Evolutionary conservation across 1,140 invertebrate species (phyloP), one percentile per base, ranked within the genome.

Genomic region (Hyles vespertilio): DNA sequence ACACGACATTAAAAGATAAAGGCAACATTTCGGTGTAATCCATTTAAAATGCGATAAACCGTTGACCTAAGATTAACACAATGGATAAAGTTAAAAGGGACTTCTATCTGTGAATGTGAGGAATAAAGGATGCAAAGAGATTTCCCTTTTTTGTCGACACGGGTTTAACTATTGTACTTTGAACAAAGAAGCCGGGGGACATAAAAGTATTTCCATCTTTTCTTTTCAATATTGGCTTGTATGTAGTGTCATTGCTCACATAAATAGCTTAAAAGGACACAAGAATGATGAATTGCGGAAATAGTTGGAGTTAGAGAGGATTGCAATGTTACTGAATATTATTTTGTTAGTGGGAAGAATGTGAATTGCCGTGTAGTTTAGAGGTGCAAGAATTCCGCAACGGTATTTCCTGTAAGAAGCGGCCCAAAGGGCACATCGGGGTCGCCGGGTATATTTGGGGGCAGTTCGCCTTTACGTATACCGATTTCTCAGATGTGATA

Each of bases 41-140:
- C 71, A 67, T 73, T 78, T 71, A 70, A 75, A 56, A 70, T 49
- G 61, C 61, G 67, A 71, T 79, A 74, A 76, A 70, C 61, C 62
- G 65, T 69, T 74, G 74, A 70, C 72, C 77, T 77, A 58, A 75
- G 69, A 77, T 79, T 79, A 79, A 72, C 76, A 76, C 76, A 74
- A 74, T 76, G 67, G 71, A 70, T 67, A 71, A 74, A 67, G 68
- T 72, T 74, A 70, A 77, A 79, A 74, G 70, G 73, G 70, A 65
- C 65, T 61, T 57, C 70, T 76, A 79, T 73, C 69, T 71, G 59
- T 66, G 67, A 62, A 66, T 62, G 59, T 64, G 61, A 57, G 64
- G 64, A 61, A 70, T 72, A 72, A 73, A 72, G 71, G 69, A 67
- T 70, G 63, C 58, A 70, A 74, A 79, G 68, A 73, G 69, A 74